These are phyloP conservation scores for Sardinella longiceps DNA, from an alignment of 2,797 vertebrate species.

Conservation along the genomic window DNA sequence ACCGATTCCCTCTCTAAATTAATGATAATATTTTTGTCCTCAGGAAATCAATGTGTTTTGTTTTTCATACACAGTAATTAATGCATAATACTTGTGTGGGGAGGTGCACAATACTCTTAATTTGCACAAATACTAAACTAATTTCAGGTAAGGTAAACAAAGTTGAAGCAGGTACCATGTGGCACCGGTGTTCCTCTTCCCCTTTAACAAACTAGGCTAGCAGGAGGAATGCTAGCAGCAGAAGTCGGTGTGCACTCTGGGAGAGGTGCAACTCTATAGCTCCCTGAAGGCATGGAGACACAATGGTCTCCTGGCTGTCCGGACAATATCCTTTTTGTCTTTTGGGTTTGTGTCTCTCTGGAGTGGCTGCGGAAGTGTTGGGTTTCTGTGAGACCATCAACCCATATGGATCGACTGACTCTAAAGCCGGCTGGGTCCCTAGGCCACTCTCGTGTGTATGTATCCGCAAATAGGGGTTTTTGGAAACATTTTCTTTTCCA, in stretches of 20 bases:
- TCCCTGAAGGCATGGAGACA: slow-evolving; percentile 64
- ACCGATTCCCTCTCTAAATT: slow-evolving; percentile 22
- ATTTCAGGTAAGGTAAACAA: background rate
- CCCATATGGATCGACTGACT: slow-evolving; percentile 33
- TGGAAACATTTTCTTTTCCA: slow-evolving; percentile 35
- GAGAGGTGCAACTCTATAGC: slow-evolving; percentile 71
- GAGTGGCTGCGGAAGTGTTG: slow-evolving; percentile 55
- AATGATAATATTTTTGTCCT: background rate
- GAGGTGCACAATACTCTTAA: background rate
- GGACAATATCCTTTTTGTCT: slow-evolving; percentile 74
- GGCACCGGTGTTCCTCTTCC: background rate
- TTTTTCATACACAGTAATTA: background rate
- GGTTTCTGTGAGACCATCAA: slow-evolving; percentile 50
- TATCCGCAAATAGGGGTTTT: slow-evolving; percentile 20
- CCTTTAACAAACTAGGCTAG: slow-evolving; percentile 27
- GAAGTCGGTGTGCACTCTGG: slow-evolving; percentile 54
- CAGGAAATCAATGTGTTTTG: background rate
- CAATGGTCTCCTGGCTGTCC: slow-evolving; percentile 72
- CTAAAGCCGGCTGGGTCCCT: slow-evolving; percentile 38
- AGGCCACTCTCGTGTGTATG: background rate
- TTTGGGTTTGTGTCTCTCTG: slow-evolving; percentile 53
- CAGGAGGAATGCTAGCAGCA: slow-evolving; percentile 44
- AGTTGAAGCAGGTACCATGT: background rate
- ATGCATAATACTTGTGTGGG: background rate
- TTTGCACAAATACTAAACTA: background rate